Percentiles rank a stretch among this genome's conserved stretches.
These are phyloP conservation scores for Glaucidium brasilianum DNA, from an alignment of 2,113 vertebrate species.

Conservation along the genomic window DNA sequence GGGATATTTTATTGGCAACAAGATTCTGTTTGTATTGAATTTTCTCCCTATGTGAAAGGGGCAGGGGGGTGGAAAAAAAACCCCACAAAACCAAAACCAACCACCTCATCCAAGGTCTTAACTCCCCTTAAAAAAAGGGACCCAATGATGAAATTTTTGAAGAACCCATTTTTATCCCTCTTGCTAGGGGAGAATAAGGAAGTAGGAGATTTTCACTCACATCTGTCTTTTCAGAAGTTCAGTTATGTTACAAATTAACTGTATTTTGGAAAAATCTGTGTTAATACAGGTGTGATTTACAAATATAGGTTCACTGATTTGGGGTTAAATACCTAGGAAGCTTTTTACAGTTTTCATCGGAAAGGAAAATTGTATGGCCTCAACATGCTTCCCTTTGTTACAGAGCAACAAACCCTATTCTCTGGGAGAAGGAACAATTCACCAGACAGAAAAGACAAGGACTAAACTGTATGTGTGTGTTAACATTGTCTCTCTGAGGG, in stretches of 20 bases:
- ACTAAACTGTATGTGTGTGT: background rate
- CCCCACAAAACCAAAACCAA: too few relatives aligned
- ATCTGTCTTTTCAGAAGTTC: background rate
- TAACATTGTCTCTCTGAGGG: background rate
- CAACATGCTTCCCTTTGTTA: background rate
- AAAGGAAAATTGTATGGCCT: background rate
- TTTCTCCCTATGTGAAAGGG: background rate
- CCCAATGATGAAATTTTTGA: background rate
- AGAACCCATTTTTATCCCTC: background rate
- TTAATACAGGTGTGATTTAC: background rate
- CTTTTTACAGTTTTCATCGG: background rate
- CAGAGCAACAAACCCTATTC: background rate
- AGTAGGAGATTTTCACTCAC: background rate
- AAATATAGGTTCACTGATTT: background rate
- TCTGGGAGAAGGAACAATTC: background rate
- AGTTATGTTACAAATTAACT: background rate
- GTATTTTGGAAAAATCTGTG: background rate
- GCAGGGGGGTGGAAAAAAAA: fast-evolving
- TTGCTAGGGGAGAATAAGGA: background rate
- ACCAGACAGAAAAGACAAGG: background rate
- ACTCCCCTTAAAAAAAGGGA: background rate
- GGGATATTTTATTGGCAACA: background rate
- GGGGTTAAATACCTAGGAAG: background rate
- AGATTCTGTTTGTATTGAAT: background rate
- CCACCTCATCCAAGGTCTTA: background rate